Percentiles rank a stretch among this genome's conserved stretches.
These are phyloP conservation scores for human (Homo sapiens) DNA, from an alignment of 2,113 vertebrate species.

Conservation along the genomic window GRCh38 chr3:64921001-64921500, in stretches of 20 bases:
- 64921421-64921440: conserved; percentile 41
- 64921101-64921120: neutral
- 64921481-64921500: conserved; percentile 72
- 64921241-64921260: conserved; percentile 39
- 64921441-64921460: conserved; percentile 76
- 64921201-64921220: conserved; percentile 41
- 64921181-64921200: neutral
- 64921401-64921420: conserved; percentile 65
- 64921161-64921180: conserved; percentile 38
- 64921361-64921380: conserved; percentile 66
- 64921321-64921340: conserved; percentile 62
- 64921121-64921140: conserved; percentile 52
- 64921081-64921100: neutral
- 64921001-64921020: neutral
- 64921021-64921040: neutral
- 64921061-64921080: neutral
- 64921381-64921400: conserved; percentile 59
- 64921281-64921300: conserved; percentile 56
- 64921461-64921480: conserved; percentile 61
- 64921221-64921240: conserved; percentile 4
- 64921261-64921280: neutral
- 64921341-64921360: conserved; percentile 64
- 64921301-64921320: neutral
- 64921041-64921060: neutral
- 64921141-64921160: conserved; percentile 44